These are phyloP conservation scores for Tenebrosternarchus preto DNA, from an alignment of 2,113 vertebrate species.

Conservation along the genomic window DNA sequence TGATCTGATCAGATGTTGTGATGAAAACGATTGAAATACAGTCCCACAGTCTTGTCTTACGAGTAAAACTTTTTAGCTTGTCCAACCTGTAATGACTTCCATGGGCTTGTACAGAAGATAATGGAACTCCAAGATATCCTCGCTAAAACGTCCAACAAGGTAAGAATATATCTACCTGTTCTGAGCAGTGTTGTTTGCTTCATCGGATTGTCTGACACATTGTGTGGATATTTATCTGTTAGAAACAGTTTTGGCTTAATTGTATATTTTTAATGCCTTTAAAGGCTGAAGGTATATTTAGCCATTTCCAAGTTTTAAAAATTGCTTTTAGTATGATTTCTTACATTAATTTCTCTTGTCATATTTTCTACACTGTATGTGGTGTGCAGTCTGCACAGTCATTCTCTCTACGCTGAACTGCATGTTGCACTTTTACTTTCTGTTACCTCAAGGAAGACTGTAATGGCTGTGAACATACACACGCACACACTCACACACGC, in stretches of 20 bases:
- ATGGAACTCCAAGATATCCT: constrained; percentile 98
- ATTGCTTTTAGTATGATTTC: not conserved
- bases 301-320: not conserved
- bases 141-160: constrained; percentile 98
- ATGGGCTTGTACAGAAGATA: constrained; percentile 98
- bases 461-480: not conserved
- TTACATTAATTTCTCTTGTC: not conserved
- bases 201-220: not conserved
- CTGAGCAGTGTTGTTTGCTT: not conserved
- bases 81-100: constrained; percentile 98
- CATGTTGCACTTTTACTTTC: constrained; percentile 7
- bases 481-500: not conserved
- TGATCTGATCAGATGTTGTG: not conserved
- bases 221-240: not conserved
- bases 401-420: not conserved
- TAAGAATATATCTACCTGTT: constrained; percentile 63
- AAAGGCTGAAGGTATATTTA: not conserved
- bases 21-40: not conserved
- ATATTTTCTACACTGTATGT: not conserved
- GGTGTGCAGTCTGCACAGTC: not conserved
- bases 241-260: not conserved
- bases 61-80: constrained; percentile 80
- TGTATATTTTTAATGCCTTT: not conserved
- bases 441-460: constrained; percentile 7
- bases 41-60: not conserved